A percentile compares a stretch with the other conserved stretches of the same genome.
These are phyloP conservation scores for Montipora efflorescens DNA, from an alignment of 64 coral and sea anemone genomes.

Conservation along the genomic window DNA sequence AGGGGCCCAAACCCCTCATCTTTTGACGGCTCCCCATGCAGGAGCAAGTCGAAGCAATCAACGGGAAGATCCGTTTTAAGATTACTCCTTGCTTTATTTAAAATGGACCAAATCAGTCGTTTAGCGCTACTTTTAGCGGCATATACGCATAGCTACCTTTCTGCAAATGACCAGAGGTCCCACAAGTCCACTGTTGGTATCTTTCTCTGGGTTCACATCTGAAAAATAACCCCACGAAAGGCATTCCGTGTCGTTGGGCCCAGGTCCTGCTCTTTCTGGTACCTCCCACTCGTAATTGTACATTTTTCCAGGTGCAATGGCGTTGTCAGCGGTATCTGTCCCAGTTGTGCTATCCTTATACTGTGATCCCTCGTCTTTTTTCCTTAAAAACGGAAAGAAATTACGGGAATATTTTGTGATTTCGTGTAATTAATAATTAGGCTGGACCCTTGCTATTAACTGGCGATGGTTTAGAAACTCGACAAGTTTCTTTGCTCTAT, in stretches of 20 bases:
- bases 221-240: conserved; percentile 86
- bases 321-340: conserved; percentile 34
- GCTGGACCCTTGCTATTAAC: too few relatives aligned
- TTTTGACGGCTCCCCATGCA: too few relatives aligned
- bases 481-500: too few relatives aligned
- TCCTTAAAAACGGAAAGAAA: conserved; percentile 25
- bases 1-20: too few relatives aligned
- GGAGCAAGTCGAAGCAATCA: too few relatives aligned
- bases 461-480: too few relatives aligned
- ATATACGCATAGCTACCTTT: conserved; percentile 40
- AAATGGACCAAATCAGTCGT: too few relatives aligned
- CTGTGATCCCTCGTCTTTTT: conserved; percentile 75
- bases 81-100: too few relatives aligned
- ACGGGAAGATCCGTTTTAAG: too few relatives aligned
- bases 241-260: conserved; percentile 70
- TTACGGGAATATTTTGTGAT: background rate
- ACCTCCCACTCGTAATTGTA: conserved; percentile 85
- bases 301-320: conserved; percentile 63
- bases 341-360: conserved; percentile 68
- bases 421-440: background rate
- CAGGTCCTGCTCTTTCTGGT: conserved; percentile 75
- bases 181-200: conserved; percentile 78
- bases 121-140: too few relatives aligned
- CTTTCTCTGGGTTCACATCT: conserved; percentile 81
- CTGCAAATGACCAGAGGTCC: conserved; percentile 78